phyloP scores from a whole-genome alignment of 2,113 vertebrate species.

The Thermophis baileyi region DNA sequence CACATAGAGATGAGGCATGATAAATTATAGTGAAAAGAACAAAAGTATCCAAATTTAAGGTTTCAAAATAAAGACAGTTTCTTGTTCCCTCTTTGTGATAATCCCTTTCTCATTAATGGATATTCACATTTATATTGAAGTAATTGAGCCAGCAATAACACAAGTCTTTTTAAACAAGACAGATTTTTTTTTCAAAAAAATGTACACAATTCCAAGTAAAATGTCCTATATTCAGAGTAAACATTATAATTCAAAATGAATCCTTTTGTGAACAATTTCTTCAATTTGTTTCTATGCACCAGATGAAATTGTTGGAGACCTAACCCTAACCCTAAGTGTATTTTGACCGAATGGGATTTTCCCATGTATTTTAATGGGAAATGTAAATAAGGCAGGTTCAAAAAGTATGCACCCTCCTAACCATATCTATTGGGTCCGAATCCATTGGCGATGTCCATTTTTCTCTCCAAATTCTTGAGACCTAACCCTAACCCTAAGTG shows the following conservation, averaged over 20 bases:
- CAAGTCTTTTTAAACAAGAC: not conserved
- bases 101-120: not conserved
- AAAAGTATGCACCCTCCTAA: too few relatives aligned
- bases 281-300: not conserved
- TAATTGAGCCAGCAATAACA: not conserved
- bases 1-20: not conserved
- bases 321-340: too few relatives aligned
- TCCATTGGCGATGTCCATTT: too few relatives aligned
- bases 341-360: too few relatives aligned
- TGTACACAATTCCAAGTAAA: not conserved
- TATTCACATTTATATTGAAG: not conserved
- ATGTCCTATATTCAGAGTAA: not conserved
- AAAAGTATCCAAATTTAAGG: not conserved
- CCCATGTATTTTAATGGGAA: not conserved
- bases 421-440: too few relatives aligned
- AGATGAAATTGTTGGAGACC: not conserved
- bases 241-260: not conserved
- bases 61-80: fast-evolving
- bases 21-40: fast-evolving
- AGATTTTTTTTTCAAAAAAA: not conserved
- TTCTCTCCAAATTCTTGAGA: too few relatives aligned
- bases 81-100: not conserved
- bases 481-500: too few relatives aligned
- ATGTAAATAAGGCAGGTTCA: not conserved
- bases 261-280: not conserved